These are phyloP conservation scores for Neodiprion fabricii DNA, from an alignment of 1,140 invertebrate species.

Conservation along the genomic window DNA sequence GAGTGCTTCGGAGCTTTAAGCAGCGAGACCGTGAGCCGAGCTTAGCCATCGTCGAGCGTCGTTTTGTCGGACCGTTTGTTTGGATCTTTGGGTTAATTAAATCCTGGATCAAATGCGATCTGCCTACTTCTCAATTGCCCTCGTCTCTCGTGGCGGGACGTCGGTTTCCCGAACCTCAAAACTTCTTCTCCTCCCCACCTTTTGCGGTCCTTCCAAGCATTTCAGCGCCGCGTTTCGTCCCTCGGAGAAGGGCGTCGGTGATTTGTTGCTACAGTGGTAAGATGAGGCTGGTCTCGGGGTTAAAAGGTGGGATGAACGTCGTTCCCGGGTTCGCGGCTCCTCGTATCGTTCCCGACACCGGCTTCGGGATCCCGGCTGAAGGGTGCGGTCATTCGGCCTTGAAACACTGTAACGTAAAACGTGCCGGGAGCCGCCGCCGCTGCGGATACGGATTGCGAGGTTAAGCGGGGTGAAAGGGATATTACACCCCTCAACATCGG, in stretches of 20 bases:
- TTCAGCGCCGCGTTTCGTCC: neutral
- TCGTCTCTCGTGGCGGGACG: too few species aligned
- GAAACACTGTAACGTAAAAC: neutral
- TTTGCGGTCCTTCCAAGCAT: neutral
- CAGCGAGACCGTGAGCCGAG: neutral
- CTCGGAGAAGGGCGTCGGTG: neutral
- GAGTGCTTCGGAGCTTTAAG: neutral
- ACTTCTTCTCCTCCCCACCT: neutral
- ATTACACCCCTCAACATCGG: neutral
- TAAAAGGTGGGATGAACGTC: neutral
- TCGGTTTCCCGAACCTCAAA: too few species aligned
- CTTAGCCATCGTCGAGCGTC: neutral
- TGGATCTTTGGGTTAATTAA: neutral
- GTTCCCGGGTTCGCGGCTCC: neutral
- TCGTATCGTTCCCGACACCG: neutral
- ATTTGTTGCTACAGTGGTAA: neutral
- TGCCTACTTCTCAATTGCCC: too few species aligned
- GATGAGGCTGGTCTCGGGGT: neutral
- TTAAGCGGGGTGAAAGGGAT: constrained; percentile 4
- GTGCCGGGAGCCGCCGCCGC: neutral
- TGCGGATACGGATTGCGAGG: neutral
- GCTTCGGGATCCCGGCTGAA: neutral
- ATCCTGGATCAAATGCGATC: neutral
- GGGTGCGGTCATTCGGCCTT: neutral
- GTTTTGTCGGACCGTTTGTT: neutral